Percentiles rank a stretch among this genome's conserved stretches.
Conservation (phyloP, 2,797 vertebrate species). For the Euphonia xanthogaster region DNA sequence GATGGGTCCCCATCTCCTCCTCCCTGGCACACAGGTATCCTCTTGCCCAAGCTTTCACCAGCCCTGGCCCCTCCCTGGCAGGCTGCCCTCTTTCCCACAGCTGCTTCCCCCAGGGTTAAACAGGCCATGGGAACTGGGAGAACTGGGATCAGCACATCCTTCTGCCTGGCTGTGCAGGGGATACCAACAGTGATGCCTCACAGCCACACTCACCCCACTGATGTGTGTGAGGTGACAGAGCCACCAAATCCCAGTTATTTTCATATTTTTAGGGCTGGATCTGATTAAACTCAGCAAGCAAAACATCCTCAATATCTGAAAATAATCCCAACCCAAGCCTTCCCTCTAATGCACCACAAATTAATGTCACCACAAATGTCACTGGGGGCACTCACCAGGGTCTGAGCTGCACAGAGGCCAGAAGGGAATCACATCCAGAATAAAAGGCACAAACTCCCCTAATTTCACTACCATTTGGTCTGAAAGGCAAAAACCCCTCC, state of each 20-base stretch:
- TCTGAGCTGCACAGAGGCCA: not conserved
- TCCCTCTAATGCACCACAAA: not conserved
- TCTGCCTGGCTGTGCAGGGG: not conserved
- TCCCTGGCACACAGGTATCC: not conserved
- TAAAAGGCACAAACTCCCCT: not conserved
- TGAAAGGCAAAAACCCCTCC: not conserved
- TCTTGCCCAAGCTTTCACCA: not conserved
- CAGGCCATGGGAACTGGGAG: slow-evolving; percentile 24
- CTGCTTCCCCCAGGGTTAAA: not conserved
- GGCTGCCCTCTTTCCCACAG: not conserved
- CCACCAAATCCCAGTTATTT: not conserved
- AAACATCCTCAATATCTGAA: not conserved
- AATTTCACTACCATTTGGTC: not conserved
- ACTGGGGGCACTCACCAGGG: not conserved
- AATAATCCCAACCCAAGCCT: not conserved
- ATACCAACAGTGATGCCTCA: fast-evolving
- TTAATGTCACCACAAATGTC: not conserved
- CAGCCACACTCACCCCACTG: too few relatives aligned
- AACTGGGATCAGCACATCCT: not conserved
- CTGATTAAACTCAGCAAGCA: not conserved
- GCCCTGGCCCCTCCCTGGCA: not conserved
- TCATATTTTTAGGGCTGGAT: not conserved
- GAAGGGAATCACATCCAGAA: not conserved
- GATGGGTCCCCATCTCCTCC: not conserved
- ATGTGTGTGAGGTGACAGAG: not conserved